Percentiles rank a stretch among this genome's conserved stretches.
Conservation (phyloP, 2,797 vertebrate species). For the Tarsius wallacei region DNA sequence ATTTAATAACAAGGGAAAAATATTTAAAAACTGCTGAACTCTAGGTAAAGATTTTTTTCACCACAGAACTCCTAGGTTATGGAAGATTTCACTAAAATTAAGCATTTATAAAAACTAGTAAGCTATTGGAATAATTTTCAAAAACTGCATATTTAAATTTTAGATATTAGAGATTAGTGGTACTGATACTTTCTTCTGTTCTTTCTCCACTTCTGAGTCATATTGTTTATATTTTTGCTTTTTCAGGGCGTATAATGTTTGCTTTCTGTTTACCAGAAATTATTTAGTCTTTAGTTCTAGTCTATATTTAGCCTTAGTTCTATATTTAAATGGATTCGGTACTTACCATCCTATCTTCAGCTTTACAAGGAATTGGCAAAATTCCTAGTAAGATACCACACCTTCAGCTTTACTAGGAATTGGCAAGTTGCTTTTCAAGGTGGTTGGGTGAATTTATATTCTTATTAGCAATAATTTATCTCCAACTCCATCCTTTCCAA, state of each 20-base stretch:
- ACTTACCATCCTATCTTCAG: neutral
- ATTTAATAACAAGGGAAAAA: neutral
- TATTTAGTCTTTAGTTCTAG: neutral
- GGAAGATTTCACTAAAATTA: slow-evolving; percentile 37
- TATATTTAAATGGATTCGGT: neutral
- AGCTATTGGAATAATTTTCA: slow-evolving; percentile 19
- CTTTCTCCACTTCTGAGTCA: neutral
- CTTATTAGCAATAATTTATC: neutral
- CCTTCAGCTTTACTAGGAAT: neutral
- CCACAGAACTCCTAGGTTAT: neutral
- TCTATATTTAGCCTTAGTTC: neutral
- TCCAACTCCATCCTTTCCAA: neutral
- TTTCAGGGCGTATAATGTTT: neutral
- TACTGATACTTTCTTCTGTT: neutral
- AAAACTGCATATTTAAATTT: slow-evolving; percentile 18
- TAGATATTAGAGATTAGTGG: neutral
- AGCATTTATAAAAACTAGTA: neutral
- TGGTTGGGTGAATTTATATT: neutral
- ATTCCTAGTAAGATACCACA: neutral
- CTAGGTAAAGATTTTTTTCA: neutral
- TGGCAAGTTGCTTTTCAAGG: neutral
- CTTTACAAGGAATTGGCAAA: neutral
- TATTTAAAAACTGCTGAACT: neutral
- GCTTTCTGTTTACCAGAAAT: neutral
- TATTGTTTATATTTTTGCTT: neutral